A percentile compares a stretch with the other conserved stretches of the same genome.
phyloP scores from a whole-genome alignment of 2,113 vertebrate genomes.

The Solea senegalensis region DNA sequence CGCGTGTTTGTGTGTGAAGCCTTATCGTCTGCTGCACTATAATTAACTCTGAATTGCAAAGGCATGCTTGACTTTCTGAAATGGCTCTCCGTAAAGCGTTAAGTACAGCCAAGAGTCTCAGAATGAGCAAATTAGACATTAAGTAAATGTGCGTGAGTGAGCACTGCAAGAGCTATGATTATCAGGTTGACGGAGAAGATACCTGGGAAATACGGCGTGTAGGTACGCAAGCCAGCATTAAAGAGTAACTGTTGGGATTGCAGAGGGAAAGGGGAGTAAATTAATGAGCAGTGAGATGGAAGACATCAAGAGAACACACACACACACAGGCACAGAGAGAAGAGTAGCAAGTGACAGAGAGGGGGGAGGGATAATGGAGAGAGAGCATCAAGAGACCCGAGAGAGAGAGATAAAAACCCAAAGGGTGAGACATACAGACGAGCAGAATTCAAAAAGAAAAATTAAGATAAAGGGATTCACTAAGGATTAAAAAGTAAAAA shows the following conservation, averaged over 20 bases:
- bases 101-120: constrained; percentile 34
- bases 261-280: constrained; percentile 5
- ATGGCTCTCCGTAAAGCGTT: constrained; percentile 25
- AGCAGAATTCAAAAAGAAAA: constrained; percentile 16
- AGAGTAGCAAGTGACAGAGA: constrained; percentile 9
- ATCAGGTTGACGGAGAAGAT: background rate
- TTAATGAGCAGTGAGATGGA: constrained; percentile 32
- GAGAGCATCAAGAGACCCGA: constrained; percentile 22
- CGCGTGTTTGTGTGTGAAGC: background rate
- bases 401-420: constrained; percentile 1
- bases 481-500: background rate
- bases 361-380: constrained; percentile 36
- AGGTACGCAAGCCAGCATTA: background rate
- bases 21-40: constrained; percentile 17
- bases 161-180: background rate
- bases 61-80: constrained; percentile 26
- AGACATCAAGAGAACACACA: background rate
- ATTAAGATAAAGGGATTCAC: constrained; percentile 7
- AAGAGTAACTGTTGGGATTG: background rate
- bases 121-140: constrained; percentile 29
- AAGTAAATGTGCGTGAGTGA: constrained; percentile 15
- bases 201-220: background rate
- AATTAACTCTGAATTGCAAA: constrained; percentile 38
- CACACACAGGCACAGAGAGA: background rate
- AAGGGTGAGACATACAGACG: constrained; percentile 27